Evolutionary conservation across 1,140 invertebrate genomes (phyloP).

Genomic region (Prorops nasuta): DNA sequence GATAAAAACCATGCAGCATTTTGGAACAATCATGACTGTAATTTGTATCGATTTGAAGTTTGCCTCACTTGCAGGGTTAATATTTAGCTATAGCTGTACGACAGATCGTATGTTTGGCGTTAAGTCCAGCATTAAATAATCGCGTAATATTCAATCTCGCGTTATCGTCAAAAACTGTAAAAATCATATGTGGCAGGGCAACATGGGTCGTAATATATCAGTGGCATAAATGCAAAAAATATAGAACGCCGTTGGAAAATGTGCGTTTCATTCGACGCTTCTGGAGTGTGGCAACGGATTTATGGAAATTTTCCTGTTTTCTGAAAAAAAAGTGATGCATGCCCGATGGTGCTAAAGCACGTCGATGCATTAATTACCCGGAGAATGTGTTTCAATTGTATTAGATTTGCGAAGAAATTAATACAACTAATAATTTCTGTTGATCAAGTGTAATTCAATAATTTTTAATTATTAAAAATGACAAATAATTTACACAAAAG

Average conservation of each 20-base stretch:
- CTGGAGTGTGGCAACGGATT: background rate
- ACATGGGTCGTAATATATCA: constrained; percentile 13
- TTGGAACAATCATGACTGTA: too few relatives aligned
- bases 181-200: background rate
- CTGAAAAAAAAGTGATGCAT: background rate
- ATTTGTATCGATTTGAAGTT: too few relatives aligned
- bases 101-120: too few relatives aligned
- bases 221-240: constrained; percentile 5
- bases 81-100: too few relatives aligned
- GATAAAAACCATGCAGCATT: too few relatives aligned
- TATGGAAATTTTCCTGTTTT: background rate
- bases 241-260: background rate
- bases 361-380: background rate
- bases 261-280: background rate
- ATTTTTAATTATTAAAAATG: too few relatives aligned
- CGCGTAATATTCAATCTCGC: background rate
- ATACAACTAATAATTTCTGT: too few relatives aligned
- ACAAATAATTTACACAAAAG: too few relatives aligned
- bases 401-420: background rate
- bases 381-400: too few relatives aligned
- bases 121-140: background rate
- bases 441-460: too few relatives aligned
- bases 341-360: background rate
- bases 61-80: too few relatives aligned
- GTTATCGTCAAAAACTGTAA: constrained; percentile 1